Evolutionary conservation across 2,888 invertebrate genomes (phyloP).

Genomic region (Busseola fusca): DNA sequence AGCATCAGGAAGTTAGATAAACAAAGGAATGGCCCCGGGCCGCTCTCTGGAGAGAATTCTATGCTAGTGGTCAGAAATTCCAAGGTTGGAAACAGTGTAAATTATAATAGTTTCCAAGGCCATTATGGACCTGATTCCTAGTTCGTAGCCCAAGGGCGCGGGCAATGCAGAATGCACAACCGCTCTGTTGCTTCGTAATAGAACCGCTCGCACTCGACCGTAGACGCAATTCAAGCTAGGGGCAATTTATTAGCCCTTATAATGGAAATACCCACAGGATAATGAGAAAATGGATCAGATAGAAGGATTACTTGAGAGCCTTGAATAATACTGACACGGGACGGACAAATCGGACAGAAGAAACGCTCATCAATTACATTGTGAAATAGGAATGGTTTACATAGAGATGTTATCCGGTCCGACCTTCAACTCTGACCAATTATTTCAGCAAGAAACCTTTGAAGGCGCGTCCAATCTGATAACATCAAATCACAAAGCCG

Average conservation of each 20-base stretch:
- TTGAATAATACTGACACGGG: slow-evolving; percentile 24
- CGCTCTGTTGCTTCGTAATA: slow-evolving; percentile 50
- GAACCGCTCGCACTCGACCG: slow-evolving; percentile 53
- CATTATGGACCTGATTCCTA: slow-evolving; percentile 50
- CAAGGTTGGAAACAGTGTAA: slow-evolving; percentile 41
- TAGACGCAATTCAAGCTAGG: slow-evolving; percentile 48
- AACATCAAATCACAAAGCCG: slow-evolving; percentile 22
- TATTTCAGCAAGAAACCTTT: slow-evolving; percentile 54
- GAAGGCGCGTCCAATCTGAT: slow-evolving; percentile 42
- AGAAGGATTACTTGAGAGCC: slow-evolving; percentile 24
- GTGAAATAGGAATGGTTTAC: slow-evolving; percentile 38
- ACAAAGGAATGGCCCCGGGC: slow-evolving; percentile 48
- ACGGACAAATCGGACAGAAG: slow-evolving; percentile 28
- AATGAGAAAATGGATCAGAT: slow-evolving; percentile 45
- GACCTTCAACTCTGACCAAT: slow-evolving; percentile 49
- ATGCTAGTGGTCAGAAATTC: slow-evolving; percentile 28
- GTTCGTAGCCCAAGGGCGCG: slow-evolving; percentile 55
- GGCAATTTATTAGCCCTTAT: slow-evolving; percentile 51
- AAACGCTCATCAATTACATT: slow-evolving; percentile 31
- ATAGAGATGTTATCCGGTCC: slow-evolving; percentile 45
- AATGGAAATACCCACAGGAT: slow-evolving; percentile 49
- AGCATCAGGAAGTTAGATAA: slow-evolving; percentile 40
- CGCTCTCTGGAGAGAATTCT: slow-evolving; percentile 42
- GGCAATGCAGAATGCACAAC: slow-evolving; percentile 56
- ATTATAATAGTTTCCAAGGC: slow-evolving; percentile 56